Conservation (phyloP, 2,797 vertebrate genomes). For the Lycodopsis pacificus region DNA sequence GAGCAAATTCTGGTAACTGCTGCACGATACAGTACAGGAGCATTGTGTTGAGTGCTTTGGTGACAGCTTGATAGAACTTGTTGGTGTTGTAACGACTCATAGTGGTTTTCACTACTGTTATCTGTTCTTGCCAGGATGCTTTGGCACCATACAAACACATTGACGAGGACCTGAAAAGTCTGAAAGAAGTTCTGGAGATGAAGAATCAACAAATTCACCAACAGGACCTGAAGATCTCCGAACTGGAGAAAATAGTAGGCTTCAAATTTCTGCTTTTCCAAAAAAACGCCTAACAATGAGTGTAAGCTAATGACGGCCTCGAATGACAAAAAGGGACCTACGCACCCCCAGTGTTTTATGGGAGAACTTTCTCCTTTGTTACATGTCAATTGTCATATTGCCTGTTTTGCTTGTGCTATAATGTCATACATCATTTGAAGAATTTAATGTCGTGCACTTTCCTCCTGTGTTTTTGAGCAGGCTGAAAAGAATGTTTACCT, state of each 20-base stretch:
- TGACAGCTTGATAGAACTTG: neutral
- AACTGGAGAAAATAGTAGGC: conserved; percentile 95
- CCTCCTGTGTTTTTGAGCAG: conserved; percentile 82
- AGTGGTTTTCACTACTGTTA: neutral
- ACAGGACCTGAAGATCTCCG: conserved; percentile 94
- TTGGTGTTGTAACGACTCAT: neutral
- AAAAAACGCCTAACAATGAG: neutral
- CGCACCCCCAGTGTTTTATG: neutral
- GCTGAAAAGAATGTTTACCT: conserved; percentile 94
- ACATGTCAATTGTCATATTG: neutral
- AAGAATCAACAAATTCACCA: conserved; percentile 97
- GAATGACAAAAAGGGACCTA: neutral
- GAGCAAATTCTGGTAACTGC: conserved; percentile 93
- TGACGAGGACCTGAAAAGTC: conserved; percentile 94
- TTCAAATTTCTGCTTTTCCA: conserved; percentile 62
- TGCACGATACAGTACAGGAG: neutral
- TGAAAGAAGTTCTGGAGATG: conserved; percentile 96
- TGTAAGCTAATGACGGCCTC: neutral
- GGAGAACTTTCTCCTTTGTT: neutral
- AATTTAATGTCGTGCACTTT: conserved; percentile 75
- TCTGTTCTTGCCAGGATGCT: conserved; percentile 84
- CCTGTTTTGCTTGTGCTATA: neutral
- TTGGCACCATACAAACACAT: conserved; percentile 94
- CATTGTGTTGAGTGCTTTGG: neutral
- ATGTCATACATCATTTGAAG: conserved; percentile 47